Percentiles rank a stretch among this genome's conserved stretches.
Conservation (phyloP, 1,140 invertebrate species). For the Drosophila sproati region DNA sequence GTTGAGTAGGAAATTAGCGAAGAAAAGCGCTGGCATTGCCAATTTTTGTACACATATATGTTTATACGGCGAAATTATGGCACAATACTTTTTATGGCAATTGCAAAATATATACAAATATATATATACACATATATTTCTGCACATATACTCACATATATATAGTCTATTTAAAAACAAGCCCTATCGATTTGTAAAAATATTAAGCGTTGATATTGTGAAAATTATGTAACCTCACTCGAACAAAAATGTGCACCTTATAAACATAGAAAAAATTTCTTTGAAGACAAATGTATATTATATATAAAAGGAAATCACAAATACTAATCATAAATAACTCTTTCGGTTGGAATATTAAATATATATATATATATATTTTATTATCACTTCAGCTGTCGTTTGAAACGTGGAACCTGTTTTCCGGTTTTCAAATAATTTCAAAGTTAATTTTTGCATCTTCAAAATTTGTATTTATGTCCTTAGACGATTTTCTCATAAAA, state of each 20-base stretch:
- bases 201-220: background rate
- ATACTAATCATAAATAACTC: too few species aligned
- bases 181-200: background rate
- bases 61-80: constrained; percentile 3
- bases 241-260: background rate
- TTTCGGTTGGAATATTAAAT: too few species aligned
- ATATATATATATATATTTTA: too few species aligned
- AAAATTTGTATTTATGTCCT: too few species aligned
- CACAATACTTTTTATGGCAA: constrained; percentile 6
- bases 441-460: too few species aligned
- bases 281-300: too few species aligned
- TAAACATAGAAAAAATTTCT: background rate
- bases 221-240: background rate
- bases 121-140: background rate
- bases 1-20: constrained; percentile 56
- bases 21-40: constrained; percentile 43
- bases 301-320: too few species aligned
- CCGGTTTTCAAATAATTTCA: too few species aligned
- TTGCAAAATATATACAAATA: constrained; percentile 5
- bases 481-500: too few species aligned
- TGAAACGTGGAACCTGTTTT: too few species aligned
- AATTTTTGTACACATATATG: constrained; percentile 22
- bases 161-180: background rate
- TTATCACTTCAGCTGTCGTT: too few species aligned
- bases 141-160: background rate